A percentile compares a stretch with the other conserved stretches of the same genome.
Evolutionary conservation across 2,797 vertebrate genomes (phyloP).

Genomic region (Oreochromis mossambicus): DNA sequence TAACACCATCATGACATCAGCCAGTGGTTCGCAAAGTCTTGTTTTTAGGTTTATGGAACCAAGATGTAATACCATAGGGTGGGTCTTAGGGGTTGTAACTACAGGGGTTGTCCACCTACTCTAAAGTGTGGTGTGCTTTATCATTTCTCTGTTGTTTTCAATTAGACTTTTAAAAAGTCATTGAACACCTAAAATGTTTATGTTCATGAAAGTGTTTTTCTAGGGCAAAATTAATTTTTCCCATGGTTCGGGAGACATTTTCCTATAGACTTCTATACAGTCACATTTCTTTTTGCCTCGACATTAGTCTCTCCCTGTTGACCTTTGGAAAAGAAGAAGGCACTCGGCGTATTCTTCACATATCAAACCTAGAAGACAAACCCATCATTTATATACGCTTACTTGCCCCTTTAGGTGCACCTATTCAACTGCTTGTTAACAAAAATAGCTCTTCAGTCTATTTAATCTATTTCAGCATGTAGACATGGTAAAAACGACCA

Average conservation of each 20-base stretch:
- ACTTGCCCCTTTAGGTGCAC: not conserved
- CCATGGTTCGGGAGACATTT: not conserved
- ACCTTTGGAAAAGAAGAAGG: not conserved
- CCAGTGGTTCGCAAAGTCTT: not conserved
- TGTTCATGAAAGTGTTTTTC: not conserved
- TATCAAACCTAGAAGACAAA: not conserved
- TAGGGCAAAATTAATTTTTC: accelerated
- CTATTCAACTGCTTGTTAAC: not conserved
- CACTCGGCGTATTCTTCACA: accelerated
- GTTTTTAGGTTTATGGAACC: not conserved
- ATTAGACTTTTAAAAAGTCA: not conserved
- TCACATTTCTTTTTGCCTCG: not conserved
- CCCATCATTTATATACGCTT: not conserved
- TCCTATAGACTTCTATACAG: not conserved
- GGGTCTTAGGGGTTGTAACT: not conserved
- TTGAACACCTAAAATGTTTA: not conserved
- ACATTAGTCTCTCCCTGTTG: not conserved
- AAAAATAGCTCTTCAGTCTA: not conserved
- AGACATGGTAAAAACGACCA: not conserved
- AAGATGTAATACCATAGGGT: not conserved
- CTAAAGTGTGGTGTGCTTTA: not conserved
- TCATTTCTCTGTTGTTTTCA: not conserved
- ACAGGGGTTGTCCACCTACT: not conserved
- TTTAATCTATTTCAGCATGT: not conserved
- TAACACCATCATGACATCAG: not conserved